Base-by-base conservation (phyloP, 2,113 vertebrate species). In the Hyperopisus bebe region DNA sequence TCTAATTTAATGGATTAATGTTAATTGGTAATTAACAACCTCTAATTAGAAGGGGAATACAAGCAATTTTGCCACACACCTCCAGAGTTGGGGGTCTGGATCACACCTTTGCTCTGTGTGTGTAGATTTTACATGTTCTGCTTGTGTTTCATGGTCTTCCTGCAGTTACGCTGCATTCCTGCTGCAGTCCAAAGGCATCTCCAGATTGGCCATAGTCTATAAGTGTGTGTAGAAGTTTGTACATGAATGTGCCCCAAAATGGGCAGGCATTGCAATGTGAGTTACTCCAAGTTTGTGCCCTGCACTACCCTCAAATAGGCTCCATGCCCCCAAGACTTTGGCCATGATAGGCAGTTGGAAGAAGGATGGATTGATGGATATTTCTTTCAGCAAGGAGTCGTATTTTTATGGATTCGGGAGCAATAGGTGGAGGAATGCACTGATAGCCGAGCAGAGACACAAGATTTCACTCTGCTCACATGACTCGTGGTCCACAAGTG, bases 11-110 rank as follows among this genome's bases (percentile, higher is more conserved):
- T 93, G 94, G 93, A 94, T 96, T 93, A 93, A 91, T 91, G 93
- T 95, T 96, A 96, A 95, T 95, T 95, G 94, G 92, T 95, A 94
- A 94, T 94, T 95, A 95, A 95, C 93, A 94, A 93, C 93, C 93
- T 94, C 95, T 95, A 95, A 96, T 96, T 95, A 95, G 93, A 93
- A 84, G 48, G 85, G 85, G 89, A 87, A 90, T 85, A 51, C 74
- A 35, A 31, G 35, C 74, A 80, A 35, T 42, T 80, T 19, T 42
- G 35, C 35, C 31, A 6, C 17, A 15, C 11, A 77, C 27, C 70
- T 39, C 70, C 70, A 42, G 35, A 39, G 15, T 42, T 7, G 35
- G 31, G 70, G 35, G 74, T 42, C 17, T 3, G 35, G 39, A 80
- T 80, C 74, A 5, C 35, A 80, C 15, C 35, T 80, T 8, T 39